These are phyloP conservation scores for Erythrocercus mccallii DNA, from an alignment of 2,113 vertebrate genomes.

Conservation along the genomic window DNA sequence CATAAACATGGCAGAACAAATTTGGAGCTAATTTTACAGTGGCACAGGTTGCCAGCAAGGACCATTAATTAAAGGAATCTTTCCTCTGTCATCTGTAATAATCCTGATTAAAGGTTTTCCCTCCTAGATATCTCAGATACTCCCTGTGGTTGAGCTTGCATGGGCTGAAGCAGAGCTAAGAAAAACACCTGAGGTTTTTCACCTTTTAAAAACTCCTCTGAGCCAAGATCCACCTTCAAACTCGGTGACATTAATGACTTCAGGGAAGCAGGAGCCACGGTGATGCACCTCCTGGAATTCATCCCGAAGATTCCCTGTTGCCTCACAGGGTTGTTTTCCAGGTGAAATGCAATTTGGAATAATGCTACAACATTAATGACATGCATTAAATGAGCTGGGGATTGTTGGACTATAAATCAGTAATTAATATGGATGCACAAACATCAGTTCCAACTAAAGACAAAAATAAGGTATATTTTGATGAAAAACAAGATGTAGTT, in stretches of 20 bases:
- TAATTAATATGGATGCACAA: background rate
- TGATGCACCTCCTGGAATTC: background rate
- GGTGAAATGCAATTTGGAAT: conserved; percentile 59
- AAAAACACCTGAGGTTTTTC: conserved; percentile 19
- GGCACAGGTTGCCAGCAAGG: conserved; percentile 72
- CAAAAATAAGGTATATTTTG: background rate
- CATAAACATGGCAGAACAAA: conserved; percentile 73
- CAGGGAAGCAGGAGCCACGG: background rate
- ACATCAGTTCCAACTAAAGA: background rate
- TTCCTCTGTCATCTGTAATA: conserved; percentile 63
- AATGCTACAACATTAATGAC: background rate
- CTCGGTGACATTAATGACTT: background rate
- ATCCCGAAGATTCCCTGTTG: background rate
- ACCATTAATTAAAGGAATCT: conserved; percentile 77
- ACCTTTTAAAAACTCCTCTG: background rate
- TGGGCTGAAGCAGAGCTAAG: conserved; percentile 46
- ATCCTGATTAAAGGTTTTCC: conserved; percentile 64
- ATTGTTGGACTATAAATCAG: background rate
- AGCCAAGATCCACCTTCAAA: background rate
- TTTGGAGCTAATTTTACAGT: conserved; percentile 72
- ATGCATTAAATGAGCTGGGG: background rate
- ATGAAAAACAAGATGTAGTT: background rate
- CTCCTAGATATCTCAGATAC: conserved; percentile 63
- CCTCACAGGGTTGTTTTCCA: conserved; percentile 34
- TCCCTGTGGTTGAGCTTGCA: conserved; percentile 6